Percentiles rank a stretch among this genome's conserved stretches.
These are phyloP conservation scores for Galaxea fascicularis DNA, from an alignment of 92 coral and sea anemone genomes.

Conservation along the genomic window DNA sequence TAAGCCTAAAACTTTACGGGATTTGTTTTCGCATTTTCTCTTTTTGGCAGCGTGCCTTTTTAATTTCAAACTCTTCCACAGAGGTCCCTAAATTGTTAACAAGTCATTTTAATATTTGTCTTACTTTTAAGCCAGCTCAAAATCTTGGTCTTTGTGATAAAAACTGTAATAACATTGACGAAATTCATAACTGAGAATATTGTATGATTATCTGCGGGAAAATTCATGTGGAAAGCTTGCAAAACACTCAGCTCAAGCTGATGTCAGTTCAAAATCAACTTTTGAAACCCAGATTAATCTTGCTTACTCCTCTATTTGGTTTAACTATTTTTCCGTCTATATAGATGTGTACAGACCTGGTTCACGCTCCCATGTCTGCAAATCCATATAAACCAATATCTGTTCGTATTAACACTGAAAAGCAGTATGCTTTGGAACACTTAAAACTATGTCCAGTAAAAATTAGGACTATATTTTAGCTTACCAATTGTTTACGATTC, in stretches of 20 bases:
- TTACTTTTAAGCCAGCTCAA: not conserved
- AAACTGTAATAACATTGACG: not conserved
- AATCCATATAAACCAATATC: constrained; percentile 14
- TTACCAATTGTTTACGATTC: not conserved
- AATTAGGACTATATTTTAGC: not conserved
- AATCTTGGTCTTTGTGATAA: not conserved
- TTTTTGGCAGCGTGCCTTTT: constrained; percentile 28
- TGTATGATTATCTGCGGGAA: not conserved
- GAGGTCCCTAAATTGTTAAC: not conserved
- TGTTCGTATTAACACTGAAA: constrained; percentile 12
- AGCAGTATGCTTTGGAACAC: not conserved
- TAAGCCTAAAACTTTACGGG: not conserved
- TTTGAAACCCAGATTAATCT: not conserved
- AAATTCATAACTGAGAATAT: not conserved
- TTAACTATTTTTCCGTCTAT: constrained; percentile 21
- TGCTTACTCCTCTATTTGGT: constrained; percentile 18
- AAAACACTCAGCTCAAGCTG: not conserved
- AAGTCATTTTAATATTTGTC: not conserved
- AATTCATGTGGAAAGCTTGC: constrained; percentile 2
- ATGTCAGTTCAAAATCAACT: not conserved
- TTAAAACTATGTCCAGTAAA: too few species aligned
- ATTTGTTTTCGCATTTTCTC: not conserved
- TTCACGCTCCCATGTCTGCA: not conserved
- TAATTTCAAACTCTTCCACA: constrained; percentile 4
- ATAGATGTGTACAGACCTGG: constrained; percentile 20